Conservation (phyloP, 2,797 vertebrate species). For the Myotis planiceps region DNA sequence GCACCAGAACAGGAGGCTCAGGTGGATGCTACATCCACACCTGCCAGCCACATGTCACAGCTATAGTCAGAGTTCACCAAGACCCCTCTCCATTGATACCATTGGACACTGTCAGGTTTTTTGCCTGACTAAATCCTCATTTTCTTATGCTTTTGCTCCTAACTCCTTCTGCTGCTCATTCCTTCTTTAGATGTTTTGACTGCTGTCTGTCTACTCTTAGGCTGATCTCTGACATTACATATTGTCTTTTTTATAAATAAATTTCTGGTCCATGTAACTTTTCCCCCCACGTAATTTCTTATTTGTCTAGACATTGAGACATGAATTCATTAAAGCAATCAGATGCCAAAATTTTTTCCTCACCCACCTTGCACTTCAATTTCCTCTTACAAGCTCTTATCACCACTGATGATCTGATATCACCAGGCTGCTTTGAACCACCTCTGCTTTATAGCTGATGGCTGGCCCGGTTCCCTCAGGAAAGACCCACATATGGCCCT, state of each 20-base stretch:
- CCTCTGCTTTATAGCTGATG: background rate
- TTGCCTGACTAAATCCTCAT: background rate
- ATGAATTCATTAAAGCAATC: slow-evolving; percentile 41
- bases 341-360: background rate
- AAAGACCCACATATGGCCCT: background rate
- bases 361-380: background rate
- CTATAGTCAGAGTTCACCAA: background rate
- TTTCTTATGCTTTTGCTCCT: background rate
- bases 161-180: background rate
- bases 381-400: slow-evolving; percentile 27
- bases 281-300: background rate
- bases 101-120: background rate
- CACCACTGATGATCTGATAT: background rate
- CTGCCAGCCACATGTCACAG: background rate
- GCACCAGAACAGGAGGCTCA: background rate
- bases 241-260: background rate
- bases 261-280: background rate
- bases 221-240: background rate
- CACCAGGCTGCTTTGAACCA: background rate
- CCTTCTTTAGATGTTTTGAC: background rate
- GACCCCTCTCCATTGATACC: background rate
- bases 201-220: background rate
- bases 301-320: background rate
- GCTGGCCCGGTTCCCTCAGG: background rate
- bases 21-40: no score